Base-by-base conservation (phyloP, 2,113 vertebrate genomes). In the Gorsachius goisagi region DNA sequence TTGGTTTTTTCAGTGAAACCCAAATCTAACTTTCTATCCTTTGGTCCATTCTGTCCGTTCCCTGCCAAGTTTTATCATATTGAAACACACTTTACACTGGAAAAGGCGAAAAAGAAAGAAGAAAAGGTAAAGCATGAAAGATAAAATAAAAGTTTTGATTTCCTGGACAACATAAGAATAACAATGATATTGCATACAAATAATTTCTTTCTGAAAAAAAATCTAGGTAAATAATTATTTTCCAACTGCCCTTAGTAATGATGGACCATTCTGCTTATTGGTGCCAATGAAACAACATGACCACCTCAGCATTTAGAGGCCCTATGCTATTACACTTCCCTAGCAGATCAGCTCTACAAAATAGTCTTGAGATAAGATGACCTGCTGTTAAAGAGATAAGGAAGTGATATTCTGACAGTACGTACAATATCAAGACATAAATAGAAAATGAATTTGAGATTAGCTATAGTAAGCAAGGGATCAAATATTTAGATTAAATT, bases 401-500 rank as follows among this genome's bases (percentile, higher is more conserved):
- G 63, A 83, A 66, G 15, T 35, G 45, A 74, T 66, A n/a, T 4
- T 68, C 21, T 90, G 53, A 21, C 37, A 89, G 32, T 27, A 83
- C 35, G 27, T 79, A 75, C 3, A 68, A 58, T 49, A 85, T 63
- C 41, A 83, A 89, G 85, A 62, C 9, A 50, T 73, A 82, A 89
- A 66, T 23, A 88, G n/a, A 91, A 96, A 88, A 78, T 35, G 2
- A 88, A 76, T 53, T 89, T 33, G 20, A 76, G 59, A 80, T 62
- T 67, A 80, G 12, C 18, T 88, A 52, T 71, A 82, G 21, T 50
- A 91, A 90, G 37, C 6, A 56, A 82, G 20, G 75, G 41, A 64
- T 58, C 0, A 4, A 91, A 85, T 83, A 55, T 79, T 89, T 83
- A 85, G 41, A 66, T 86, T 94, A 85, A 69, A 83, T 74, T 89